Evolutionary conservation across 2,113 vertebrate species (phyloP).

Genomic region (Phodopus roborovskii): DNA sequence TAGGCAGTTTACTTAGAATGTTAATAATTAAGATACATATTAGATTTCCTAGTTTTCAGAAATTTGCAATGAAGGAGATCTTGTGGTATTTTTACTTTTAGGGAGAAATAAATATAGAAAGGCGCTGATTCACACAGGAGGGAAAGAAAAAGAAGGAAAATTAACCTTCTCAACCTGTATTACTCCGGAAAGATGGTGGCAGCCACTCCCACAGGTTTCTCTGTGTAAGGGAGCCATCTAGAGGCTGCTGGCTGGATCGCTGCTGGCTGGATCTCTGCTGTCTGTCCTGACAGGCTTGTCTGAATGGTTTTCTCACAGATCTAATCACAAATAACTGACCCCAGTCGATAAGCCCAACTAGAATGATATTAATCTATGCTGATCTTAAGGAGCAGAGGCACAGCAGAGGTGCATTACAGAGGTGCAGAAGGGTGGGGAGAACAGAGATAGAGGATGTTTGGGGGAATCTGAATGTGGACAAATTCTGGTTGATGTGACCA

Average conservation of each 20-base stretch:
- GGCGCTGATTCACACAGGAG: neutral
- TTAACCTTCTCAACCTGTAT: neutral
- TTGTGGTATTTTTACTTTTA: neutral
- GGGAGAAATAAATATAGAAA: neutral
- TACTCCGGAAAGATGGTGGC: neutral
- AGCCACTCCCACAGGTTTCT: neutral
- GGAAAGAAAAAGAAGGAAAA: neutral
- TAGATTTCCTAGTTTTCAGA: neutral
- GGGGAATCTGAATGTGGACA: neutral
- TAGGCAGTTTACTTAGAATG: neutral
- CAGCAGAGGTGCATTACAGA: neutral
- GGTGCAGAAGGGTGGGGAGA: neutral
- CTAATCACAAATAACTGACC: neutral
- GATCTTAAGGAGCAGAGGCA: neutral
- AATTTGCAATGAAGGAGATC: neutral
- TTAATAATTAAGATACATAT: neutral
- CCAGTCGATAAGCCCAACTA: neutral
- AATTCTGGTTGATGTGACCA: neutral
- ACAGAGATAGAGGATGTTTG: neutral
- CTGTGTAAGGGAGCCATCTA: conserved; percentile 74
- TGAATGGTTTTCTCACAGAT: neutral
- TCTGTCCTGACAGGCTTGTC: neutral
- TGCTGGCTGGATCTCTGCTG: neutral
- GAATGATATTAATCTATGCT: neutral
- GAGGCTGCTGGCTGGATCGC: conserved; percentile 40